These are phyloP conservation scores for Phytoseiulus persimilis DNA, from an alignment of 2,888 invertebrate genomes.

Conservation along the genomic window DNA sequence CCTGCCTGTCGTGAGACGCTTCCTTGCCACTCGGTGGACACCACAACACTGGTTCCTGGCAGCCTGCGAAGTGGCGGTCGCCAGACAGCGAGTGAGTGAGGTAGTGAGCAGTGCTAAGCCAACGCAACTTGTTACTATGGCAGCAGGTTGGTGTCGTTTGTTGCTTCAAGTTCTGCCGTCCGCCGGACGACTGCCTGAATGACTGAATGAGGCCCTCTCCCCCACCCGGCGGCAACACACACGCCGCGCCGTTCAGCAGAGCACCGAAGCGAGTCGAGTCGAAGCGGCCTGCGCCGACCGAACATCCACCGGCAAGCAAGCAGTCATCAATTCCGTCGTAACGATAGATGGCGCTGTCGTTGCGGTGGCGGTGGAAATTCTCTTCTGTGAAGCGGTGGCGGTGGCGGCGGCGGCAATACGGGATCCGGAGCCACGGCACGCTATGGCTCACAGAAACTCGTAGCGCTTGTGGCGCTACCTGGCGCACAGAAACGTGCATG, in stretches of 20 bases:
- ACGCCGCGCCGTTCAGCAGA: slow-evolving; percentile 5
- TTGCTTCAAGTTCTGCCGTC: slow-evolving; percentile 5
- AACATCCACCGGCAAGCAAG: background rate
- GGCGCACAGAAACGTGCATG: background rate
- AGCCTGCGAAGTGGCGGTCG: background rate
- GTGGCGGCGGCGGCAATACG: background rate
- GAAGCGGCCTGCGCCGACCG: background rate
- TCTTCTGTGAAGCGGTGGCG: background rate
- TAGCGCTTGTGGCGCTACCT: background rate
- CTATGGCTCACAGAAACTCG: background rate
- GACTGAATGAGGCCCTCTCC: slow-evolving; percentile 5
- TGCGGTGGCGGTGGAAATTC: background rate
- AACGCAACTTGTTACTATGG: slow-evolving; percentile 5
- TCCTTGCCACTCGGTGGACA: background rate
- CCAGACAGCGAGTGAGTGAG: background rate
- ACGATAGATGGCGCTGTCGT: slow-evolving; percentile 5
- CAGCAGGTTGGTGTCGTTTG: slow-evolving; percentile 5
- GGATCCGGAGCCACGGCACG: background rate
- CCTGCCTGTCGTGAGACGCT: background rate
- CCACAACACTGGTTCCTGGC: background rate
- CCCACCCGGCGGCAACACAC: slow-evolving; percentile 5
- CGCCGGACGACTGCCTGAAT: slow-evolving; percentile 5
- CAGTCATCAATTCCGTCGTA: slow-evolving; percentile 5
- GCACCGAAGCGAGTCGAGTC: background rate
- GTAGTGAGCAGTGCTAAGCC: background rate